Percentiles rank a stretch among this genome's conserved stretches.
phyloP scores from a whole-genome alignment of 2,797 vertebrate genomes.

The Sebastes kiyomatsui region DNA sequence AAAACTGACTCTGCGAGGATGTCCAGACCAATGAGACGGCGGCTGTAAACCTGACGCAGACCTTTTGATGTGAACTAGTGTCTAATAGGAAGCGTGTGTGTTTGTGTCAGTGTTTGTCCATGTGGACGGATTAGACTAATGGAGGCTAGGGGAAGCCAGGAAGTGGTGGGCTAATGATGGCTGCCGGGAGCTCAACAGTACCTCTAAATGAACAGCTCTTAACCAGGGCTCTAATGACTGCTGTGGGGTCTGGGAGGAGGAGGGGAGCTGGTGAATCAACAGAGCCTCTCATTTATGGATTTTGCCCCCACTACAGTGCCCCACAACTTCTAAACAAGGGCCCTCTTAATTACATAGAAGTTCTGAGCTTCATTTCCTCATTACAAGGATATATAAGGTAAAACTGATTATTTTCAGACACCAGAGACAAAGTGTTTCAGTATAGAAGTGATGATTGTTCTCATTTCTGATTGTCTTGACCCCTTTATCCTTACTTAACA shows the following conservation, averaged over 20 bases:
- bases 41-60: slow-evolving; percentile 59
- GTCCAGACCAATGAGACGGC: slow-evolving; percentile 65
- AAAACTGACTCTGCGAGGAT: slow-evolving; percentile 50
- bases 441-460: background rate
- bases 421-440: background rate
- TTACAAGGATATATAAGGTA: slow-evolving; percentile 7
- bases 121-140: slow-evolving; percentile 50
- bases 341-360: slow-evolving; percentile 50
- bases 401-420: slow-evolving; percentile 6
- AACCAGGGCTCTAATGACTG: slow-evolving; percentile 69
- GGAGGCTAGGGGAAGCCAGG: slow-evolving; percentile 61
- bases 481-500: background rate
- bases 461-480: background rate
- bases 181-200: slow-evolving; percentile 42
- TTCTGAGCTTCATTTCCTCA: slow-evolving; percentile 36
- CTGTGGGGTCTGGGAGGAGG: slow-evolving; percentile 28
- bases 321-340: slow-evolving; percentile 46
- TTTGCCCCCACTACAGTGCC: slow-evolving; percentile 10
- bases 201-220: slow-evolving; percentile 56
- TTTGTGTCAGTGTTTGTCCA: slow-evolving; percentile 62
- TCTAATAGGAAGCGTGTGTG: slow-evolving; percentile 74
- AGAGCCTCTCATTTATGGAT: slow-evolving; percentile 54
- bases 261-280: slow-evolving; percentile 45
- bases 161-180: slow-evolving; percentile 77
- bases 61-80: slow-evolving; percentile 74